Conservation (phyloP, 2,888 invertebrate species). For the Sepioteuthis lessoniana region DNA sequence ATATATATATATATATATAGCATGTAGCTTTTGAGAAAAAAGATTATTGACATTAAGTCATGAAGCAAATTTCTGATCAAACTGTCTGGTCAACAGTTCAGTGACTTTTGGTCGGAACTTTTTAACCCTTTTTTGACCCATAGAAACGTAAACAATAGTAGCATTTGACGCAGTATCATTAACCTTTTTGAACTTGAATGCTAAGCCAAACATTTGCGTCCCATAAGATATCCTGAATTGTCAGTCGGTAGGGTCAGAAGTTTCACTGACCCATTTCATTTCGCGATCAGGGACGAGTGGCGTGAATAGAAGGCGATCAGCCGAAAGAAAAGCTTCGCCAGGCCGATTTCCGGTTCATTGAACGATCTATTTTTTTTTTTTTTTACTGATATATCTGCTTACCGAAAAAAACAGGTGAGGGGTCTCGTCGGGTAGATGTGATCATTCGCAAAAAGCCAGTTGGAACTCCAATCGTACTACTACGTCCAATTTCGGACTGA, state of each 20-base stretch:
- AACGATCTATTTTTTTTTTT: neutral
- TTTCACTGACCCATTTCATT: neutral
- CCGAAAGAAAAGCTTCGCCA: neutral
- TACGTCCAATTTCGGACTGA: too few species aligned
- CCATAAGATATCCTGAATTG: neutral
- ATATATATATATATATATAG: too few species aligned
- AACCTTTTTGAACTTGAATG: neutral
- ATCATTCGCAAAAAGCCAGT: too few species aligned
- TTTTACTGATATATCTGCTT: neutral
- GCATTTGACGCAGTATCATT: neutral
- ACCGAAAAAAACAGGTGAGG: too few species aligned
- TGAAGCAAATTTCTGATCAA: too few species aligned
- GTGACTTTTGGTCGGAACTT: neutral
- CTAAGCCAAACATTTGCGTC: neutral
- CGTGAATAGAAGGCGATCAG: neutral
- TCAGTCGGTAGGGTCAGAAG: neutral
- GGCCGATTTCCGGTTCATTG: neutral
- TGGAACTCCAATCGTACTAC: too few species aligned
- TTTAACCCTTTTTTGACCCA: neutral
- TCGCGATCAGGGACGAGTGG: neutral
- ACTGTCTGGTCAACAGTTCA: neutral
- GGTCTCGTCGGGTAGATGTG: too few species aligned
- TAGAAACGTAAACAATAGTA: neutral
- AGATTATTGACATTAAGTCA: too few species aligned
- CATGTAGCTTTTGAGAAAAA: too few species aligned